Evolutionary conservation across 2,888 invertebrate genomes (phyloP), one percentile per base, ranked within the genome.

Genomic region (Parapristionchus giblindavisi): DNA sequence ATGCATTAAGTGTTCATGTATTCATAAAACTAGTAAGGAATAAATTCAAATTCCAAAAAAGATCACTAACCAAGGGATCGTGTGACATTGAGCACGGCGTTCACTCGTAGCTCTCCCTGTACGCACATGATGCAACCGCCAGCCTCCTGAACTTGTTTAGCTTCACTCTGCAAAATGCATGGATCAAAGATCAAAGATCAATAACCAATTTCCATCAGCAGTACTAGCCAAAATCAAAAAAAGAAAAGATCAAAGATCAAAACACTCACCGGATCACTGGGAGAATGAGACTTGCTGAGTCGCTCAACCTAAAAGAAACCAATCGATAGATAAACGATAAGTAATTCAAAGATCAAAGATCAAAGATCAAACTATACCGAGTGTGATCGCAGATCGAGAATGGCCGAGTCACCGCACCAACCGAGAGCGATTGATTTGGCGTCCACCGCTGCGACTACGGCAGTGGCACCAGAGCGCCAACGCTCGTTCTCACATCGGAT

Each of bases 371-470:
- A 21, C 5, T 40, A n/a, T 32, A 66, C 66, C 17, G 24, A 14
- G 27, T 32, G 32, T 11, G 54, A 24, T 36, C 71, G 27, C 29
- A 93, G 93, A 73, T 97, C 90, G 78, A 94, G 90, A n/a, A 94
- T 95, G 89, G 94, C 93, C 2, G 96, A 96, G 90, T 96, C 96
- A 3, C 97, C 96, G 48, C 93, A 92, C 96, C 96, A 97, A 6
- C 94, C 94, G 77, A 95, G 91, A 85, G 93, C 92, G 79, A 96
- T 89, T n/a, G n/a, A n/a, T n/a, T n/a, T n/a, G n/a, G n/a, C n/a
- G n/a, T 92, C 90, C 81, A 94, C 90, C 65, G 94, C 89, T 51
- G 93, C 93, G 85, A 92, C 92, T 60, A 96, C 93, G 11, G 94
- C 95, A 24, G 96, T 97, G n/a, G 94, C 93, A 78, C 96, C 96